Evolutionary conservation across 30 jellyfish, hydroid and myxozoan genomes (phyloP), one percentile per base, ranked within the genome.

Genomic region (Phacellophora camtschatica): DNA sequence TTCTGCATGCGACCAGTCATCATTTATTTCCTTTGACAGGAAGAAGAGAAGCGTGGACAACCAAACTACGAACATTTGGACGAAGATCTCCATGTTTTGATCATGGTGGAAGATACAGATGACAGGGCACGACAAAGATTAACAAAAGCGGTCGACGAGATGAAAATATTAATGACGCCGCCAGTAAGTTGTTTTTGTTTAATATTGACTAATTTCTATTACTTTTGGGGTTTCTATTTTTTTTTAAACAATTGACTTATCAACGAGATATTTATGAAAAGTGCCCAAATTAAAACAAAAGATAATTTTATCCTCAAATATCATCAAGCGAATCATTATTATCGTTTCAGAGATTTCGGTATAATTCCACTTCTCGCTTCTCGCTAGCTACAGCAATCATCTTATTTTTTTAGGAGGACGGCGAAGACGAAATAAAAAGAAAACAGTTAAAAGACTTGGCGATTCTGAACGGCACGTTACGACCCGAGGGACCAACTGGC

Each of bases 351-450:
- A n/a, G n/a, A n/a, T n/a, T n/a, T n/a, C n/a, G n/a, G n/a, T n/a
- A n/a, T n/a, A n/a, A n/a, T n/a, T n/a, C n/a, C n/a, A n/a, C n/a
- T n/a, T n/a, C n/a, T n/a, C n/a, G n/a, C n/a, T n/a, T n/a, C n/a
- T n/a, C n/a, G n/a, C n/a, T n/a, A n/a, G n/a, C n/a, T n/a, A n/a
- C n/a, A n/a, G n/a, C n/a, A n/a, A n/a, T n/a, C n/a, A n/a, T n/a
- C n/a, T n/a, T n/a, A n/a, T n/a, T n/a, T n/a, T n/a, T n/a, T n/a
- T 64, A 93, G 99, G 96, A 88, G 45, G 99, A 94, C 56, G 97
- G 99, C 35, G 99, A 94, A 42, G 99, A 94, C 71, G 99, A 83
- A 22, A 94, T 94, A 36, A 94, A 94, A 48, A 76, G 95, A 50
- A 94, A 94, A 49, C 99, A 94, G 67, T 74, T 94, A 18, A 96